Base-by-base conservation (phyloP, 2,797 vertebrate species). In the Takifugu rubripes region DNA sequence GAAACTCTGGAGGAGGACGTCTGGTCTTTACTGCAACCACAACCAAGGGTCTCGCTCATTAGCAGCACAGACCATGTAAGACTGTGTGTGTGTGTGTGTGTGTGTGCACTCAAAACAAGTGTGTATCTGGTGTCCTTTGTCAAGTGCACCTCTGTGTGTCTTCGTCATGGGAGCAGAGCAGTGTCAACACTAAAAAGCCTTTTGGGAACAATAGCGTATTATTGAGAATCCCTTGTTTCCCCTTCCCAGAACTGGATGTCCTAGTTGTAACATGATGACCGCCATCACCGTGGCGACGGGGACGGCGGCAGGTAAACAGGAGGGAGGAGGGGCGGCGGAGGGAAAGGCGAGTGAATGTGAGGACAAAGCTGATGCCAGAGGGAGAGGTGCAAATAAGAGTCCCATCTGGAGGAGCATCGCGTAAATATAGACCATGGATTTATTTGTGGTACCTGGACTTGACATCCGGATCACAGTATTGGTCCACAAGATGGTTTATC, bases 201-300 rank as follows among this genome's bases (percentile, higher is more conserved):
- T 79, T 71, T 61, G 76, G 78, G 84, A 89, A 90, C 83, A 89
- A 87, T 85, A 62, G 70, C 25, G 68, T 79, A 81, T 88, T 87
- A 82, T 78, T 81, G 74, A 75, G 75, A 86, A 83, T 86, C 82
- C 78, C 84, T 81, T 74, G 83, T 70, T 84, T 82, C 74, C 74
- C 52, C 36, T 71, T 81, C 82, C 77, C 54, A n/a, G 88, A 85
- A 77, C 82, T 64, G 44, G 17, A 24, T 82, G 83, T 83, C 81
- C 89, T 84, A 56, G 72, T 80, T 79, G 82, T 77, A 81, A 88
- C 75, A 59, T 25, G 77, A 84, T 78, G 88, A 71, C 82, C 57
- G 56, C 67, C 59, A 64, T 81, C 77, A 26, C 84, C 51, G 56
- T 76, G 74, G 75, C 65, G 61, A 86, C 81, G 10, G 62, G 54